Base-by-base conservation (phyloP, 2,113 vertebrate species). In the Tachysurus fulvidraco region DNA sequence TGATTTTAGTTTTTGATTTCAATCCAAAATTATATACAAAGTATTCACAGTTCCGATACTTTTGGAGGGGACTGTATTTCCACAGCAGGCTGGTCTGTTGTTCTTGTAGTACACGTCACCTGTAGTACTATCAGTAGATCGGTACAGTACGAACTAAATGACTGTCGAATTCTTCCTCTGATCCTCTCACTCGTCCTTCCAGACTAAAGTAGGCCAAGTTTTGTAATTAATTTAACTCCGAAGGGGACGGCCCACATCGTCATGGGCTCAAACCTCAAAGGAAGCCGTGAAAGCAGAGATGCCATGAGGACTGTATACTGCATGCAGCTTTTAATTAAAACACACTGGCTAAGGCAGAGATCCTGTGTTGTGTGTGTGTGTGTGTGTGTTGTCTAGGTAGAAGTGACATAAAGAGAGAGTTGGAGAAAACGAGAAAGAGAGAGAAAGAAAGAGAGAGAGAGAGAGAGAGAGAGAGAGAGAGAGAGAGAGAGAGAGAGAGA, bases 241-340 rank as follows among this genome's bases (percentile, higher is more conserved):
- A 83, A 79, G 73, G 87, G 79, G 67, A 85, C 16, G 13, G 52
- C 52, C 13, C 87, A 83, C 89, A 85, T 76, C 84, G 88, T 89
- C 84, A 88, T 65, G 84, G 62, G 52, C 78, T 50, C 60, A 19
- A 74, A 83, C 62, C 89, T 79, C 82, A 65, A 88, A 36, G 50
- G 86, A 88, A 88, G 74, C 83, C 65, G 86, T 55, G 30, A 84
- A 89, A 79, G 86, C 76, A 28, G 85, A 44, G 36, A 62, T 90
- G 78, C 71, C 80, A 89, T 82, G 82, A 91, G 77, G 84, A 88
- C 81, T 85, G 36, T 67, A 54, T 77, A 87, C 82, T 86, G 87
- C 82, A 85, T 50, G 81, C 65, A 62, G 86, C 64, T 86, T 90
- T 89, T 93, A 93, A 94, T 93, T 92, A 92, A 89, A 82, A 80